Evolutionary conservation across 2,797 vertebrate species (phyloP), one percentile per base, ranked within the genome.

Genomic region (Megaceryle alcyon): DNA sequence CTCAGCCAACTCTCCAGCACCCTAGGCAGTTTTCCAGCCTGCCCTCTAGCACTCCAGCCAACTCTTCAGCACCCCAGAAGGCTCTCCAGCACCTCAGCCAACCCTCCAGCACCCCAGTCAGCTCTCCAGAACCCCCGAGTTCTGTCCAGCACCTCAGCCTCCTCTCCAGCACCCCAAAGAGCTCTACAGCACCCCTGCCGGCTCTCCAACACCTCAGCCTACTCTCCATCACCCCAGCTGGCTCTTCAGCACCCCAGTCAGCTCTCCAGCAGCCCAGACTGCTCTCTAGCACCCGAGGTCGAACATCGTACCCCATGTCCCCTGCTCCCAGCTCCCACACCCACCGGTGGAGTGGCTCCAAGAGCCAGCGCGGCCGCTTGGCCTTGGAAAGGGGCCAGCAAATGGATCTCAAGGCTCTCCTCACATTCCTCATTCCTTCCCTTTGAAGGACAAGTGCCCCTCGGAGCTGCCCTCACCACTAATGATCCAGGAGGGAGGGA

Each of bases 381-480:
- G 53, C 28, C 76, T 37, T 7, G 2, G 37, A 1, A 2, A 72
- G 89, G 92, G 66, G 92, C 68, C 2, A 8, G 91, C 85, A 95
- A 83, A 95, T 68, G 81, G 94, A 96, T 90, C 90, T 89, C 63
- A 81, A 97, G 95, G 94, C 88, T 90, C 66, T 65, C 73, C 87
- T 44, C 66, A 84, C 59, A 83, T 90, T 94, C 77, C 94, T 94
- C 35, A 84, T 87, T 37, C 83, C 61, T 59, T 82, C 23, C 20
- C 39, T 60, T 44, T 70, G 81, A 78, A 82, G 44, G 87, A 69
- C 53, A 72, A 84, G 80, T 46, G 59, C 79, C 91, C 92, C 88
- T 76, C 10, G 43, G 68, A 79, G 71, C 79, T 91, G 84, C 53
- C 22, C 68, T 63, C 5, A 9, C 39, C 3, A 22, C 83, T 95